Conservation (phyloP, 2,113 vertebrate genomes). For the Aythya baeri region DNA sequence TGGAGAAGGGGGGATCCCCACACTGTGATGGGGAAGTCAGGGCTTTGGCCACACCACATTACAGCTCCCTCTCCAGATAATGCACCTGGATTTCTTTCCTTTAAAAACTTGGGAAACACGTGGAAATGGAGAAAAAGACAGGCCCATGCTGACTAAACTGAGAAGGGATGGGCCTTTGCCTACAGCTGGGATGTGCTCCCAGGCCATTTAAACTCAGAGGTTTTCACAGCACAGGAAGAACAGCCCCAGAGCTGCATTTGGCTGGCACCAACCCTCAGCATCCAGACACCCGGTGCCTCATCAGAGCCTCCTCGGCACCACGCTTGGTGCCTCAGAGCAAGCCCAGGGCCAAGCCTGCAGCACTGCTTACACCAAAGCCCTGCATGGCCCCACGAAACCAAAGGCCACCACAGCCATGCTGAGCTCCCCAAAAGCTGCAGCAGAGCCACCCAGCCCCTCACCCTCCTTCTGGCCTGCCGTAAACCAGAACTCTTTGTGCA, state of each 20-base stretch:
- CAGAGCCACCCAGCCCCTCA: not conserved
- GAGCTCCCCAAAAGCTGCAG: not conserved
- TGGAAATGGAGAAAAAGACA: not conserved
- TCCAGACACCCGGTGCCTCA: not conserved
- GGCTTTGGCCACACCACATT: not conserved
- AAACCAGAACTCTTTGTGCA: not conserved
- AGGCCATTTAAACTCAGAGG: not conserved
- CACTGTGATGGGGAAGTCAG: not conserved
- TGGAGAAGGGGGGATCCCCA: fast-evolving
- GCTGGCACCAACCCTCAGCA: not conserved
- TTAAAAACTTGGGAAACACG: not conserved
- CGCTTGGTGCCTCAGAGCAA: not conserved
- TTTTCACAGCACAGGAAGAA: not conserved
- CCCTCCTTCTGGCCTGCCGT: not conserved
- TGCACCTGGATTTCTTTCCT: not conserved
- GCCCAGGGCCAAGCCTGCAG: fast-evolving
- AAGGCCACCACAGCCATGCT: not conserved
- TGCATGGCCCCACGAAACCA: not conserved
- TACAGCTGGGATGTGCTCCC: not conserved
- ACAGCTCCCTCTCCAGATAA: not conserved
- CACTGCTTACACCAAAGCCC: not conserved
- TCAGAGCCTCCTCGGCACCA: not conserved
- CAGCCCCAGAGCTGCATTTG: not conserved
- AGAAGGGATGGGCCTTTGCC: fast-evolving
- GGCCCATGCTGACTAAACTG: not conserved